Conservation (phyloP, 64 coral and sea anemone species). For the Montipora cactus region DNA sequence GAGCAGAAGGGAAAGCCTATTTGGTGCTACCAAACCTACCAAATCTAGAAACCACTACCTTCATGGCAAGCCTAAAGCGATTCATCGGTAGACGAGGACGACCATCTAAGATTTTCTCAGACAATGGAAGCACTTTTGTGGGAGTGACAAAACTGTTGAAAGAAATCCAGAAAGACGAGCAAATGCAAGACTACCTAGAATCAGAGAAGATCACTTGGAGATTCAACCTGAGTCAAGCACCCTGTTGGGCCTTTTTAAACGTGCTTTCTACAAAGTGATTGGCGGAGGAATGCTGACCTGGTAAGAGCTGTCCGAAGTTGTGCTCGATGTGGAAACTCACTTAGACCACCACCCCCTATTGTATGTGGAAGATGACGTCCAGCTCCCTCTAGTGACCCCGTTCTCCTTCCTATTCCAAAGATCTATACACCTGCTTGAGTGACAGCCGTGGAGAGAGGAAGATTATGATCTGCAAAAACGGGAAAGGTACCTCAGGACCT, state of each 20-base stretch:
- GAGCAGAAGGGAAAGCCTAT: slow-evolving; percentile 31
- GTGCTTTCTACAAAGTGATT: background rate
- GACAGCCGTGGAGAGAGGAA: too few relatives aligned
- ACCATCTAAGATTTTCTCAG: slow-evolving; percentile 1
- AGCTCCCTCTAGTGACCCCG: background rate
- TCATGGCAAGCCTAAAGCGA: slow-evolving; percentile 28
- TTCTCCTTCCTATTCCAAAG: background rate
- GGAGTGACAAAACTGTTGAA: background rate
- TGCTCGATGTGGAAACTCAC: slow-evolving; percentile 29
- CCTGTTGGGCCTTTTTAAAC: background rate
- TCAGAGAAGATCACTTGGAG: slow-evolving; percentile 1
- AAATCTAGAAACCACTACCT: slow-evolving; percentile 26
- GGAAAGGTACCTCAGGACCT: too few relatives aligned
- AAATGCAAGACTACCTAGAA: background rate
- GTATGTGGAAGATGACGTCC: slow-evolving; percentile 34
- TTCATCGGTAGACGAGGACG: slow-evolving; percentile 15
- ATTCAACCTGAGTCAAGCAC: background rate
- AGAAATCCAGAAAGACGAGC: background rate
- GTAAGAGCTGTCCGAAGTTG: slow-evolving; percentile 24
- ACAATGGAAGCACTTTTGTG: background rate
- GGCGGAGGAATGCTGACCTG: slow-evolving; percentile 9
- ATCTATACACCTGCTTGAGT: too few relatives aligned
- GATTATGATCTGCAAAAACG: too few relatives aligned
- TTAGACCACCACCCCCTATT: background rate
- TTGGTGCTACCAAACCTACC: slow-evolving; percentile 33